A percentile compares a stretch with the other conserved stretches of the same genome.
Evolutionary conservation across 2,113 vertebrate species (phyloP).

Genomic region (Salvelinus fontinalis): DNA sequence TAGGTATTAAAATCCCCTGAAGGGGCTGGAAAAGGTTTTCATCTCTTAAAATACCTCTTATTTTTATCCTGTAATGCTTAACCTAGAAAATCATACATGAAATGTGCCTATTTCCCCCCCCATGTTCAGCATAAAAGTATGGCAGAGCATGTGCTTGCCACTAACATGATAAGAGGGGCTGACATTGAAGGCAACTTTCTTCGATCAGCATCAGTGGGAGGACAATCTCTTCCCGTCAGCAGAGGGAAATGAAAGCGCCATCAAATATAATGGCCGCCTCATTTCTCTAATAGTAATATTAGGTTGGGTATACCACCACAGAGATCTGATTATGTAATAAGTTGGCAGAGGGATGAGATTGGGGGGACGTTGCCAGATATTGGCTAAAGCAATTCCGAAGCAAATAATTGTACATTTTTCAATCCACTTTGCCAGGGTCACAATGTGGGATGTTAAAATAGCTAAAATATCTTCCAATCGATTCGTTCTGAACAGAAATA

Average conservation of each 20-base stretch:
- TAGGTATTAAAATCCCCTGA: slow-evolving; percentile 39
- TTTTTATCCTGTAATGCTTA: no score
- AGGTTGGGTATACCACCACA: slow-evolving; percentile 13
- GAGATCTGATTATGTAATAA: slow-evolving; percentile 32
- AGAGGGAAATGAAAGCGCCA: slow-evolving; percentile 25
- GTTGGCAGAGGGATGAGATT: not conserved
- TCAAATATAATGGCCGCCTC: slow-evolving; percentile 36
- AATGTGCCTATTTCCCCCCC: not conserved
- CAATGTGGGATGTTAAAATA: not conserved
- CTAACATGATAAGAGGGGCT: slow-evolving; percentile 16
- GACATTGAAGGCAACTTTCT: slow-evolving; percentile 36
- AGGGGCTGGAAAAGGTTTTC: slow-evolving; percentile 29
- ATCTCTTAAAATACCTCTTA: no score
- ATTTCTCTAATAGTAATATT: slow-evolving; percentile 21
- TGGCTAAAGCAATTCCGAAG: slow-evolving; percentile 49
- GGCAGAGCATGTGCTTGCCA: slow-evolving; percentile 11
- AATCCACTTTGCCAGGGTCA: slow-evolving; percentile 42
- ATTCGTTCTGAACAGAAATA: no score
- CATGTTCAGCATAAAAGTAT: not conserved
- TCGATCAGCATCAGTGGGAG: slow-evolving; percentile 34
- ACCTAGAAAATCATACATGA: not conserved
- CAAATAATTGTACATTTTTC: slow-evolving; percentile 58
- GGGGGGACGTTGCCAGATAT: slow-evolving; percentile 16
- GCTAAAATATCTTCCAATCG: no score
- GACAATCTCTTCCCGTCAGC: slow-evolving; percentile 36